These are phyloP conservation scores for Tyto alba DNA, from an alignment of 2,113 vertebrate species.

Conservation along the genomic window DNA sequence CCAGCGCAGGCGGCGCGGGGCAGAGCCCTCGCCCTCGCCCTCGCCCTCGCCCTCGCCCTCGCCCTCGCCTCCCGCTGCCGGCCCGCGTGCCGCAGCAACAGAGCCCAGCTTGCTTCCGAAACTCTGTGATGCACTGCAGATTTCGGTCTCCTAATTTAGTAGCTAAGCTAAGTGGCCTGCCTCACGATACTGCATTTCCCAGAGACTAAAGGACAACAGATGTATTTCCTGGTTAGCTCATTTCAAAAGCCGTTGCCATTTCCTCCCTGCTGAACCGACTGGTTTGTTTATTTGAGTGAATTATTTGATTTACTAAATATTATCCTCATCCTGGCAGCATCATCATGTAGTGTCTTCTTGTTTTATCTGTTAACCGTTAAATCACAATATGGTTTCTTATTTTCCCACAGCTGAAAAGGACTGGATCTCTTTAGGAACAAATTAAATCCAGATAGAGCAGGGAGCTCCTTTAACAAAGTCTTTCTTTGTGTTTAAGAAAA, in stretches of 20 bases:
- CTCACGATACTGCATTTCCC: not conserved
- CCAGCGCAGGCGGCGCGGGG: fast-evolving
- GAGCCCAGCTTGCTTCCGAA: not conserved
- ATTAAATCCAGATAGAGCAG: not conserved
- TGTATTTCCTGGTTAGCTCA: not conserved
- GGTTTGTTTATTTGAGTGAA: not conserved
- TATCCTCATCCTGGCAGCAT: not conserved
- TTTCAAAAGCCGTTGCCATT: not conserved
- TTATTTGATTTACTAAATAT: not conserved
- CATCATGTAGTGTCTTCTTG: not conserved
- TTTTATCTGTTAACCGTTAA: not conserved
- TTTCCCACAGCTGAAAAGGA: not conserved
- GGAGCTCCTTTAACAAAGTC: not conserved
- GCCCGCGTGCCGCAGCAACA: not conserved
- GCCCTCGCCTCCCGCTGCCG: not conserved
- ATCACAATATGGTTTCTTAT: not conserved
- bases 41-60: too few relatives aligned
- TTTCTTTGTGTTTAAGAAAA: not conserved
- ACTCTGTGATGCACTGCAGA: not conserved
- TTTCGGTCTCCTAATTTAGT: not conserved
- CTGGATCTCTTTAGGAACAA: not conserved
- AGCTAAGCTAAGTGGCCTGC: not conserved
- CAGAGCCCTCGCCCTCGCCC: not conserved
- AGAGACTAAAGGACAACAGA: not conserved
- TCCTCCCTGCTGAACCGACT: not conserved